Conservation (phyloP, 2,113 vertebrate genomes). For the Mystacornis crossleyi region DNA sequence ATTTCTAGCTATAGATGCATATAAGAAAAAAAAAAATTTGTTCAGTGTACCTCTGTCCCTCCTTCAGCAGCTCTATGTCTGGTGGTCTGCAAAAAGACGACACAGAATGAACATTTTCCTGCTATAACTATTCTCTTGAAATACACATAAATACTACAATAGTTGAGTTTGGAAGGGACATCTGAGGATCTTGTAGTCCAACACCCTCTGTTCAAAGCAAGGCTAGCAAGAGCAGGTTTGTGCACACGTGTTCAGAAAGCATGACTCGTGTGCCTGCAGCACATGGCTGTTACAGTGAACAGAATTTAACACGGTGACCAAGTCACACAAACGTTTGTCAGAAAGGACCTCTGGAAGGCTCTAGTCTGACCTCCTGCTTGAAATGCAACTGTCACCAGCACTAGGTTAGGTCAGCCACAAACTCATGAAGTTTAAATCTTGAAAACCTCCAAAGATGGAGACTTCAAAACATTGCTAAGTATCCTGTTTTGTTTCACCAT, state of each 20-base stretch:
- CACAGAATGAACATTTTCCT: background rate
- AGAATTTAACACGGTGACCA: background rate
- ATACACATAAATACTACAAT: background rate
- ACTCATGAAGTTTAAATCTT: background rate
- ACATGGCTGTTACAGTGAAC: fast-evolving
- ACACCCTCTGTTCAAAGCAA: background rate
- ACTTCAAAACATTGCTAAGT: background rate
- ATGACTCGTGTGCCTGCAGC: background rate
- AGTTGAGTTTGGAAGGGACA: background rate
- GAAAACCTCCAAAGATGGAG: background rate
- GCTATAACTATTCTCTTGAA: background rate
- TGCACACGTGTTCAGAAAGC: background rate
- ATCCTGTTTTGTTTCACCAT: background rate
- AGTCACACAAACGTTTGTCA: background rate
- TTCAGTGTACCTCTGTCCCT: conserved; percentile 82
- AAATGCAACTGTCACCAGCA: background rate
- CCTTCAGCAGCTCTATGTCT: conserved; percentile 84
- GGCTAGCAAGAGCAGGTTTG: background rate
- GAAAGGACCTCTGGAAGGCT: background rate
- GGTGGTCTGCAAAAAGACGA: conserved; percentile 75
- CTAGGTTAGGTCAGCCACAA: background rate
- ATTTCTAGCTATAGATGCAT: background rate
- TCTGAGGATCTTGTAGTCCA: background rate
- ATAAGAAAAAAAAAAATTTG: background rate
- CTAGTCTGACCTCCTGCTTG: background rate